phyloP scores from a whole-genome alignment of 2,113 vertebrate species.

The Thalassarche chlororhynchos region DNA sequence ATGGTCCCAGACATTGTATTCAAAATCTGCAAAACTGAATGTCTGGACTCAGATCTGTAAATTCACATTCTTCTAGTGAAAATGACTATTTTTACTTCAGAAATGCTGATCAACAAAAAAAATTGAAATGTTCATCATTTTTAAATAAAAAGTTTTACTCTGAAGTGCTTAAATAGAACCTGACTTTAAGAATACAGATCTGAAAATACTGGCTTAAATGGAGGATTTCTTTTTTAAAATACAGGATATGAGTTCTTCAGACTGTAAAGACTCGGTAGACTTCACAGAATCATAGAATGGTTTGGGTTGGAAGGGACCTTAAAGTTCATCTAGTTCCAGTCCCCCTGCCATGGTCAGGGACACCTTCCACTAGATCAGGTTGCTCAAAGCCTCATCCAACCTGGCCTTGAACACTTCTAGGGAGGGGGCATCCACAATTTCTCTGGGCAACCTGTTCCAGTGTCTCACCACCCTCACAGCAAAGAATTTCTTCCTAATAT shows the following conservation, averaged over 20 bases:
- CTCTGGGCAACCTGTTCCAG: background rate
- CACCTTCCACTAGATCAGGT: background rate
- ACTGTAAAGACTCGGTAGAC: background rate
- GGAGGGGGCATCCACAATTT: background rate
- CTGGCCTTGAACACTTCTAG: background rate
- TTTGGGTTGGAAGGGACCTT: background rate
- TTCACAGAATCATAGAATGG: background rate
- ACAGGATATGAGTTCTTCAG: background rate
- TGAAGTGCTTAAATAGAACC: background rate
- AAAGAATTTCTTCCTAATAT: background rate
- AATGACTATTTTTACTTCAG: background rate
- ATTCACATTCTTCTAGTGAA: background rate
- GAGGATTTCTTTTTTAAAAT: background rate
- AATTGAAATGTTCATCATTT: background rate
- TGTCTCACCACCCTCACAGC: background rate
- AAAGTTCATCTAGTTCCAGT: background rate
- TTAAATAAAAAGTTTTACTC: background rate
- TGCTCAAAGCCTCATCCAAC: background rate
- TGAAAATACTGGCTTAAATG: background rate
- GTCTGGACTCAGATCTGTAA: background rate
- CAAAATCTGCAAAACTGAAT: background rate
- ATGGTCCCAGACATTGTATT: background rate
- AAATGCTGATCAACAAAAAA: background rate
- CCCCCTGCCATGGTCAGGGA: rapidly evolving
- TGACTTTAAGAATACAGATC: background rate